These are phyloP conservation scores for Drosophila birchii DNA, from an alignment of 2,888 invertebrate species.

Conservation along the genomic window DNA sequence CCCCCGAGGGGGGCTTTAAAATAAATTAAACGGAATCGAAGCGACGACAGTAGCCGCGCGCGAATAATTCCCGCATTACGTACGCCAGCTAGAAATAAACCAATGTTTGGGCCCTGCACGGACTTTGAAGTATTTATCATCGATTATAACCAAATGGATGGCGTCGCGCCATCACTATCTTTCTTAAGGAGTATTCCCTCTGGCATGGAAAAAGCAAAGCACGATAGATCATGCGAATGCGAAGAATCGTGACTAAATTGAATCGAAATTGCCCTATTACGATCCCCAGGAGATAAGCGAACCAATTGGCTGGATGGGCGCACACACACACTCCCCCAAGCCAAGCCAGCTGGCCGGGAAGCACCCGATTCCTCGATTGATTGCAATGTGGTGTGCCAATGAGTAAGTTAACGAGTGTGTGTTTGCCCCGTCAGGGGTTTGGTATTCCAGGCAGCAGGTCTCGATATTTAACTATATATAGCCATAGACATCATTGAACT, in stretches of 20 bases:
- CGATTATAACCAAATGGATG: slow-evolving; percentile 10
- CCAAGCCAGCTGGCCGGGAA: slow-evolving; percentile 26
- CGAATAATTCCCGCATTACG: slow-evolving; percentile 56
- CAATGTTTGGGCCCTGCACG: slow-evolving; percentile 25
- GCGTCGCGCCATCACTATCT: slow-evolving; percentile 26
- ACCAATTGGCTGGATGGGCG: slow-evolving; percentile 2
- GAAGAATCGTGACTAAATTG: slow-evolving; percentile 63
- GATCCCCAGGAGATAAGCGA: slow-evolving; percentile 30
- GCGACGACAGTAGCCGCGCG: slow-evolving; percentile 1
- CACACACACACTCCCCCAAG: slow-evolving; percentile 7
- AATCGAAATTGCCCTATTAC: slow-evolving; percentile 62
- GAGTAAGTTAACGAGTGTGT: slow-evolving; percentile 20
- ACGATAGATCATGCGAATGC: slow-evolving; percentile 45
- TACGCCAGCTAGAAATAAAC: slow-evolving; percentile 59
- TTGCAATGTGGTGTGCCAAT: slow-evolving; percentile 27
- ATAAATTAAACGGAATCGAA: slow-evolving; percentile 26
- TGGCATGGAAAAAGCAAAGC: slow-evolving; percentile 4
- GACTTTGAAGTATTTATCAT: slow-evolving; percentile 75
- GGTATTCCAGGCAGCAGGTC: slow-evolving; percentile 60
- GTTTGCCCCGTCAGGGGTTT: slow-evolving; percentile 56
- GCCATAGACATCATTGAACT: slow-evolving; percentile 38
- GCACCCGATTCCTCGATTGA: slow-evolving; percentile 22
- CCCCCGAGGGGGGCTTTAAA: slow-evolving; percentile 46
- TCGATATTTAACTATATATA: slow-evolving; percentile 42
- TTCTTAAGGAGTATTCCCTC: neutral